Conservation (phyloP, 2,797 vertebrate genomes). For the Leucoraja ocellata region DNA sequence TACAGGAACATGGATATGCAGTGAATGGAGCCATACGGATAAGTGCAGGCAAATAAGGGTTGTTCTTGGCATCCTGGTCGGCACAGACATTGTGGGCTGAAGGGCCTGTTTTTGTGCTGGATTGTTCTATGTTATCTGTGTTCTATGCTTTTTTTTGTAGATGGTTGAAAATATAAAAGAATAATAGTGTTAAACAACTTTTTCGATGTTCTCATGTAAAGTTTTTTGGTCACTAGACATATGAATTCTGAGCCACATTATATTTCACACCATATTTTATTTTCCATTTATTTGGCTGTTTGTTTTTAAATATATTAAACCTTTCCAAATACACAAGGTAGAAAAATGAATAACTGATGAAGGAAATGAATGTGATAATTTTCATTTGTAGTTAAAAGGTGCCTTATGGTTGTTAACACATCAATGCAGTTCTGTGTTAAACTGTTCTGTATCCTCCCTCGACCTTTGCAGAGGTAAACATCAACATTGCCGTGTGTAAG, state of each 20-base stretch:
- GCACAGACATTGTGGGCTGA: no score
- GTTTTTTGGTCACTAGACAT: background rate
- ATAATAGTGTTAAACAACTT: no score
- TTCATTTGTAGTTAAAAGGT: background rate
- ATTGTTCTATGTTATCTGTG: no score
- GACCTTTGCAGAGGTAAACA: constrained; percentile 32
- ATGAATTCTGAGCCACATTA: background rate
- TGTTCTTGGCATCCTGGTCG: no score
- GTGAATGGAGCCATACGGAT: no score
- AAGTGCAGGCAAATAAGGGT: no score
- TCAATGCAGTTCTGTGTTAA: constrained; percentile 1
- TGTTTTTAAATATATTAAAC: constrained; percentile 3
- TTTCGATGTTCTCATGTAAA: background rate
- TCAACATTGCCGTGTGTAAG: constrained; percentile 40
- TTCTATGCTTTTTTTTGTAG: background rate
- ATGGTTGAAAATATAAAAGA: background rate
- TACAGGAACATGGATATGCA: no score
- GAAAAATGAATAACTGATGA: background rate
- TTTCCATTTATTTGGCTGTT: background rate
- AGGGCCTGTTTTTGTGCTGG: no score
- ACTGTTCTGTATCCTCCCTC: background rate
- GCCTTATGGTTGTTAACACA: background rate
- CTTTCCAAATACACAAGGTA: background rate
- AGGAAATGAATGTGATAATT: background rate
- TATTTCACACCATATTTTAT: background rate